Conservation (phyloP, 2,888 invertebrate species). For the Prenolepis imparis region DNA sequence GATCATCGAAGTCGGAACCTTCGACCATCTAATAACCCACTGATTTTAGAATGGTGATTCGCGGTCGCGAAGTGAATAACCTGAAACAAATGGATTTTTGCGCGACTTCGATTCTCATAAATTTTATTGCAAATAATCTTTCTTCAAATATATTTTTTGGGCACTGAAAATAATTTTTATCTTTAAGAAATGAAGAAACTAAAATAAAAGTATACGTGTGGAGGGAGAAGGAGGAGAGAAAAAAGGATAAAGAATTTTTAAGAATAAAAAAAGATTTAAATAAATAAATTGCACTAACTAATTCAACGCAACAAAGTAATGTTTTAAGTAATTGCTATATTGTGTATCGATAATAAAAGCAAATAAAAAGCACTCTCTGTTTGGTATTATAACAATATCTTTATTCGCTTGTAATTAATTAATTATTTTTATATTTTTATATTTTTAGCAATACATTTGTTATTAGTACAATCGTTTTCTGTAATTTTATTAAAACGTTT, state of each 20-base stretch:
- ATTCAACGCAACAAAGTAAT: background rate
- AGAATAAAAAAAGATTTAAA: background rate
- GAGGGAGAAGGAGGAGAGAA: too few species aligned
- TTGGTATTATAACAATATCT: background rate
- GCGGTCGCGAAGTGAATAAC: background rate
- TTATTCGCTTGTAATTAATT: background rate
- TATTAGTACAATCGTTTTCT: background rate
- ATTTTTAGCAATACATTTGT: background rate
- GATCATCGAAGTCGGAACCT: slow-evolving; percentile 61
- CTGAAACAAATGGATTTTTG: slow-evolving; percentile 14
- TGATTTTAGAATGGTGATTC: slow-evolving; percentile 1
- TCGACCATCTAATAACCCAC: slow-evolving; percentile 21
- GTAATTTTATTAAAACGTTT: background rate
- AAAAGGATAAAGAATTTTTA: background rate
- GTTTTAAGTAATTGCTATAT: slow-evolving; percentile 12
- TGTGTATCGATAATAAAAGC: background rate
- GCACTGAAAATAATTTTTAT: background rate
- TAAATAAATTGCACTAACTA: background rate
- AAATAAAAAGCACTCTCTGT: background rate
- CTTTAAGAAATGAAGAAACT: background rate
- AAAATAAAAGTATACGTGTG: background rate
- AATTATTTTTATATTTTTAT: background rate
- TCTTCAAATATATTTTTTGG: background rate
- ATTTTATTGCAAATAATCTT: background rate
- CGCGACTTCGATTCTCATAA: background rate